Conservation (phyloP, 2,113 vertebrate species). For the Crotalus helleri region DNA sequence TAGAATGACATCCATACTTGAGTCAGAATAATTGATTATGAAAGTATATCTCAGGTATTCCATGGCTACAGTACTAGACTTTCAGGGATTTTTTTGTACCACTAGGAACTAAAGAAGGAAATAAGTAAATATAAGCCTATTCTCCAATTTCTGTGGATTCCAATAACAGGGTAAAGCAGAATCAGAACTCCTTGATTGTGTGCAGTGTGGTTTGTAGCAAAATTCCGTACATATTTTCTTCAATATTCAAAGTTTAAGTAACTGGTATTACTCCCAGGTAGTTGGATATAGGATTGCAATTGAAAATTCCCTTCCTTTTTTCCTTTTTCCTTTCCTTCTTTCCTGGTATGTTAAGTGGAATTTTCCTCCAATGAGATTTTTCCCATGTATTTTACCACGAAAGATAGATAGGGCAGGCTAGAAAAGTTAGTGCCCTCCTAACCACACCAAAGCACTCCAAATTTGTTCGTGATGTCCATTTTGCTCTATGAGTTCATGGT, state of each 20-base stretch:
- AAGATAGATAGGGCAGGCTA: too few relatives aligned
- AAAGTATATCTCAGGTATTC: neutral
- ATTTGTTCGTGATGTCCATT: too few relatives aligned
- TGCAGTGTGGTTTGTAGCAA: neutral
- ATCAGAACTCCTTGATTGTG: neutral
- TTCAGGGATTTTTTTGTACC: neutral
- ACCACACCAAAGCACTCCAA: too few relatives aligned
- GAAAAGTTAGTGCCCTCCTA: too few relatives aligned
- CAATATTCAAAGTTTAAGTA: neutral
- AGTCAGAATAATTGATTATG: neutral
- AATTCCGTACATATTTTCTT: neutral
- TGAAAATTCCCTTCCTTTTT: neutral
- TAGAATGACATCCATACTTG: neutral
- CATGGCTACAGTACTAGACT: neutral
- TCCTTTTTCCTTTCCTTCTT: too few relatives aligned
- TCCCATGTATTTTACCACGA: too few relatives aligned
- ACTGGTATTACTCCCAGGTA: neutral
- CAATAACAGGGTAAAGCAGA: neutral
- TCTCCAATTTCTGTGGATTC: neutral
- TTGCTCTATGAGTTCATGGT: too few relatives aligned
- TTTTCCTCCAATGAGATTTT: too few relatives aligned
- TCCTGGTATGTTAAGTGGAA: too few relatives aligned
- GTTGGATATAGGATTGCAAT: neutral
- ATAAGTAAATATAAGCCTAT: neutral
- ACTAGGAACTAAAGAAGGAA: neutral